Conservation (phyloP, 1,140 invertebrate genomes). For the Caenorhabditis briggsae region DNA sequence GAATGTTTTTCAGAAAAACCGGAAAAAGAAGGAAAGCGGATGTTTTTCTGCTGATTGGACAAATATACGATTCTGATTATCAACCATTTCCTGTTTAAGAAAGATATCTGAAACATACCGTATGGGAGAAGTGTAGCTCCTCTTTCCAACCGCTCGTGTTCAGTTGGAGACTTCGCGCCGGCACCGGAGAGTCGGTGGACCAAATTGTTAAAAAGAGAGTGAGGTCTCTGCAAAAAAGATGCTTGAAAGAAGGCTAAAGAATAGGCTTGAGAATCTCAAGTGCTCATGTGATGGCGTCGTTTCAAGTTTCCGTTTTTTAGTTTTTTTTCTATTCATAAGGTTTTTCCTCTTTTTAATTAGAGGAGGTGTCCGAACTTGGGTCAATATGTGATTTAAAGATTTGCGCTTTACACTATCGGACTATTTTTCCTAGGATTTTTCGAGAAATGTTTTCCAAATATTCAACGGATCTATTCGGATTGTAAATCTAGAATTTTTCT, state of each 20-base stretch:
- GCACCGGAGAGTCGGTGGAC: conserved; percentile 78
- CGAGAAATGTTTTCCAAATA: no score
- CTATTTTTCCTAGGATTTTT: no score
- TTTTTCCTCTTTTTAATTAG: conserved; percentile 29
- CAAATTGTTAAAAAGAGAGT: conserved; percentile 89
- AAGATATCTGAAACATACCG: conserved; percentile 67
- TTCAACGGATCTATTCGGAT: no score
- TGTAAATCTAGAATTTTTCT: no score
- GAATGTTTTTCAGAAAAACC: neutral
- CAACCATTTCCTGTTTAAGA: neutral
- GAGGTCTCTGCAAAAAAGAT: conserved; percentile 85
- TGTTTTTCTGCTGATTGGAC: conserved; percentile 60
- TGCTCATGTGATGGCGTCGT: conserved; percentile 29
- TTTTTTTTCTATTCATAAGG: conserved; percentile 5
- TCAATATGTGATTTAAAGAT: no score
- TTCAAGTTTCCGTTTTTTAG: conserved; percentile 33
- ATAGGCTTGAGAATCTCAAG: conserved; percentile 43
- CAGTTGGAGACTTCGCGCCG: conserved; percentile 57
- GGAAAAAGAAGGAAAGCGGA: neutral
- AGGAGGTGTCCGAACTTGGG: neutral
- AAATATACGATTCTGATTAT: conserved; percentile 43
- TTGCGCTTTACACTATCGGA: no score
- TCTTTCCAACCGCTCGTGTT: conserved; percentile 31
- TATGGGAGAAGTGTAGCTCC: conserved; percentile 47
- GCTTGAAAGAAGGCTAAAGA: conserved; percentile 70